Percentiles rank a stretch among this genome's conserved stretches.
These are phyloP conservation scores for Papilio dardanus DNA, from an alignment of 1,140 invertebrate species.

Conservation along the genomic window DNA sequence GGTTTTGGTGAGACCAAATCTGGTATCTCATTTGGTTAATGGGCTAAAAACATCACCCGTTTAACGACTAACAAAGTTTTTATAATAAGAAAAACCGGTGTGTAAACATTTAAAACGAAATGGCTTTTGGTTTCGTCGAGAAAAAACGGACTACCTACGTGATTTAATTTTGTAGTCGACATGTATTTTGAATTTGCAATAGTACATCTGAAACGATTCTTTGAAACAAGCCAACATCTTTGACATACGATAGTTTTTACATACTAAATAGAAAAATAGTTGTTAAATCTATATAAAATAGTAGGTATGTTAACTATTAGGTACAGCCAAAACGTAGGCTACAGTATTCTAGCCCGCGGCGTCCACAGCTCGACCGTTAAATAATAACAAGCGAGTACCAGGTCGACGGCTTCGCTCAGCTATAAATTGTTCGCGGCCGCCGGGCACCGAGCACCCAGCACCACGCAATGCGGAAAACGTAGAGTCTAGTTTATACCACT, in stretches of 20 bases:
- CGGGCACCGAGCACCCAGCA: slow-evolving; percentile 54
- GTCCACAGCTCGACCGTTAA: slow-evolving; percentile 66
- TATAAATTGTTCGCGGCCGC: slow-evolving; percentile 77
- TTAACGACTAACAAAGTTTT: slow-evolving; percentile 8
- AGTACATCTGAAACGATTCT: no score
- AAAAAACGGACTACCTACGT: not conserved
- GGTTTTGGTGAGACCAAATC: slow-evolving; percentile 64
- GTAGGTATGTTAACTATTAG: not conserved
- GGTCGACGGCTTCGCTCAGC: slow-evolving; percentile 60
- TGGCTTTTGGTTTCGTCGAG: not conserved
- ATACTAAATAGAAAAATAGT: no score
- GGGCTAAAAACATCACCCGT: not conserved
- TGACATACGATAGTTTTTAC: no score
- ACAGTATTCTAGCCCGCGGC: slow-evolving; percentile 66
- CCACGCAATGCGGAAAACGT: slow-evolving; percentile 81
- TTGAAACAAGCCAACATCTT: no score
- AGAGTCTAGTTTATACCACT: slow-evolving; percentile 43
- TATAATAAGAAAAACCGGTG: not conserved
- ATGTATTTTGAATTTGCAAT: no score
- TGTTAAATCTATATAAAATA: not conserved
- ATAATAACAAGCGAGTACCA: slow-evolving; percentile 70
- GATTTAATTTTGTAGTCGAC: not conserved
- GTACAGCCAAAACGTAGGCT: slow-evolving; percentile 28
- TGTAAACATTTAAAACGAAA: slow-evolving; percentile 1
- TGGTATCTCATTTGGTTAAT: slow-evolving; percentile 48